These are phyloP conservation scores for Linyphia triangularis DNA, from an alignment of 2,888 invertebrate genomes.

Conservation along the genomic window DNA sequence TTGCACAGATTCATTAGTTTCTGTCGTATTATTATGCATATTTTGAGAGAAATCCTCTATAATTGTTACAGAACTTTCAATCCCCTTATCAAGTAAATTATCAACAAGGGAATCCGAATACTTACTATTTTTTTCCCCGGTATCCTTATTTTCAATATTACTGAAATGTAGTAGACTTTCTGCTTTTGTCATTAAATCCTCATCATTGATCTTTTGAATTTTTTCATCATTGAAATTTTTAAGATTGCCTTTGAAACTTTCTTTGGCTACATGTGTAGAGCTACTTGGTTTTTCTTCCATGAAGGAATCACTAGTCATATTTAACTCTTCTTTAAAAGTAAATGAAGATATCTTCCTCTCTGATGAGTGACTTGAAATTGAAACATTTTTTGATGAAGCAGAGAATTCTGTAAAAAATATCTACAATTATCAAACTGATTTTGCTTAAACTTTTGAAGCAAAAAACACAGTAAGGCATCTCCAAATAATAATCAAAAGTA, in stretches of 20 bases:
- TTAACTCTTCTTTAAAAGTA: constrained; percentile 41
- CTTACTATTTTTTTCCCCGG: not conserved
- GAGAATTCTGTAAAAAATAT: constrained; percentile 53
- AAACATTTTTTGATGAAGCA: constrained; percentile 12
- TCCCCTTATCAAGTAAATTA: not conserved
- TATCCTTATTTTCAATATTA: not conserved
- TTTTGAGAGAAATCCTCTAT: not conserved
- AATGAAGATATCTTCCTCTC: constrained; percentile 25
- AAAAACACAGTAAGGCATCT: too few species aligned
- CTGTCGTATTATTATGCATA: not conserved
- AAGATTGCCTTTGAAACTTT: constrained; percentile 6
- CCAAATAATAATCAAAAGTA: too few species aligned
- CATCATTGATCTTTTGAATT: not conserved
- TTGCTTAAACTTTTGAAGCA: too few species aligned
- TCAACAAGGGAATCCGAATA: not conserved
- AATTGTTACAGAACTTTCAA: not conserved
- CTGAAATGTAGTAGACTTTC: not conserved
- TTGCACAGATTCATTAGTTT: constrained; percentile 2
- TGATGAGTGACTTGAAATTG: constrained; percentile 8
- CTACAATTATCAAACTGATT: too few species aligned
- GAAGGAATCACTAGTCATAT: constrained; percentile 16
- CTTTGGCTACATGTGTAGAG: not conserved
- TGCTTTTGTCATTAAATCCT: not conserved
- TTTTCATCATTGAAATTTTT: constrained; percentile 5
- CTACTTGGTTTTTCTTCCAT: constrained; percentile 20